Conservation (phyloP, 2,797 vertebrate species). For the Microcaecilia unicolor region DNA sequence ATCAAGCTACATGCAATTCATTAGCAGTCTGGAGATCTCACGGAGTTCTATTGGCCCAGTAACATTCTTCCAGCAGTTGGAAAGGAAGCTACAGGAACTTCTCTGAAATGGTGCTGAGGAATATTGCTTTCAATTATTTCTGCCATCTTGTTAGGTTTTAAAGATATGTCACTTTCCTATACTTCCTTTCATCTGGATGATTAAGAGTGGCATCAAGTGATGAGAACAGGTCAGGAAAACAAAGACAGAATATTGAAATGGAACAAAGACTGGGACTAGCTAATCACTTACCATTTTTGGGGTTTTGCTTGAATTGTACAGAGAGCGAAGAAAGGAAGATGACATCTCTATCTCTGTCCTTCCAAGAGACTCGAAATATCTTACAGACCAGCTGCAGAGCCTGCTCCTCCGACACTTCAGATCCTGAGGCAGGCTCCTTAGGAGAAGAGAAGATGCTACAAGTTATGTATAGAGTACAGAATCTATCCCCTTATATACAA, state of each 20-base stretch:
- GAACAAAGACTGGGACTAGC: too few relatives aligned
- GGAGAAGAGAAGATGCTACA: background rate
- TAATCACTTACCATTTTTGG: slow-evolving; percentile 75
- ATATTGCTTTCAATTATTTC: too few relatives aligned
- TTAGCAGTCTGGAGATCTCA: background rate
- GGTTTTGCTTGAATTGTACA: slow-evolving; percentile 85
- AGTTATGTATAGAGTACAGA: too few relatives aligned
- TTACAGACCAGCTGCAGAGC: slow-evolving; percentile 96
- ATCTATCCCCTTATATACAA: too few relatives aligned
- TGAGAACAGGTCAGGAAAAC: too few relatives aligned
- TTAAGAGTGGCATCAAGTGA: too few relatives aligned
- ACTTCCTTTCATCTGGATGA: background rate
- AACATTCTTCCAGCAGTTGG: background rate
- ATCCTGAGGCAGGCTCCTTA: slow-evolving; percentile 77
- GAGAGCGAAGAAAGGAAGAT: slow-evolving; percentile 90
- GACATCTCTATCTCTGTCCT: slow-evolving; percentile 91
- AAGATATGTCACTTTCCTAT: background rate
- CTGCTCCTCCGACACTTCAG: slow-evolving; percentile 91
- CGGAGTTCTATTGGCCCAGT: background rate
- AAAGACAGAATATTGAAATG: fast-evolving
- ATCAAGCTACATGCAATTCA: background rate
- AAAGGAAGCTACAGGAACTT: background rate
- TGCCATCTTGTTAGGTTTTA: background rate
- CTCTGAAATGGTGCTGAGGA: too few relatives aligned
- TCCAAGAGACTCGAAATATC: slow-evolving; percentile 97